Evolutionary conservation across 2,113 vertebrate species (phyloP).

Genomic region (Vulpes vulpes): DNA sequence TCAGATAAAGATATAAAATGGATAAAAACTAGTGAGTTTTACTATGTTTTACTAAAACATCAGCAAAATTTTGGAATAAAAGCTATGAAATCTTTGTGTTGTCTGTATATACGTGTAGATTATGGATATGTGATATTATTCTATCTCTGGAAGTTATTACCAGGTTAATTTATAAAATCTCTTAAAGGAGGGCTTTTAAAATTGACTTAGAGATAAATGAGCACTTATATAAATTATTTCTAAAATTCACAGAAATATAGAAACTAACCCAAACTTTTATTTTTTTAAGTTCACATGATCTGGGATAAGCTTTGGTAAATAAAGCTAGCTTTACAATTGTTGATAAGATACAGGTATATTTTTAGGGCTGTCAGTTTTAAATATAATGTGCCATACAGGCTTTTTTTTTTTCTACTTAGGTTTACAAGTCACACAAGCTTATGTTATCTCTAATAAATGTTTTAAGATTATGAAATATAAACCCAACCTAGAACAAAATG

Average conservation of each 20-base stretch:
- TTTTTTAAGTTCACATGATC: background rate
- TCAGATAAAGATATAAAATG: too few relatives aligned
- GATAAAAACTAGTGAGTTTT: too few relatives aligned
- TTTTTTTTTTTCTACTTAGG: background rate
- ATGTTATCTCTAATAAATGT: background rate
- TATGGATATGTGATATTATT: background rate
- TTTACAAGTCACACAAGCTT: background rate
- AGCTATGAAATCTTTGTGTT: background rate
- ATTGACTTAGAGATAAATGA: background rate
- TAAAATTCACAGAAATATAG: background rate
- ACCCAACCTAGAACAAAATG: background rate
- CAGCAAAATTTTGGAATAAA: background rate
- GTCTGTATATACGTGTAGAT: background rate
- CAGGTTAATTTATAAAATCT: background rate
- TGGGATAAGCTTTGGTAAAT: background rate
- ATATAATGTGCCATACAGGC: background rate
- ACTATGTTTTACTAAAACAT: too few relatives aligned
- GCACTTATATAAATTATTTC: background rate
- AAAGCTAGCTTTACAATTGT: background rate
- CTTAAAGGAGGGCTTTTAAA: background rate
- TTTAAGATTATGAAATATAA: background rate
- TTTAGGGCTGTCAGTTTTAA: background rate
- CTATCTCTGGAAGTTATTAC: background rate
- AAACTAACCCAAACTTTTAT: background rate
- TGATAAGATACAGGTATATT: background rate